Evolutionary conservation across 1,140 invertebrate species (phyloP), one percentile per base, ranked within the genome.

Genomic region (Diuraphis noxia): DNA sequence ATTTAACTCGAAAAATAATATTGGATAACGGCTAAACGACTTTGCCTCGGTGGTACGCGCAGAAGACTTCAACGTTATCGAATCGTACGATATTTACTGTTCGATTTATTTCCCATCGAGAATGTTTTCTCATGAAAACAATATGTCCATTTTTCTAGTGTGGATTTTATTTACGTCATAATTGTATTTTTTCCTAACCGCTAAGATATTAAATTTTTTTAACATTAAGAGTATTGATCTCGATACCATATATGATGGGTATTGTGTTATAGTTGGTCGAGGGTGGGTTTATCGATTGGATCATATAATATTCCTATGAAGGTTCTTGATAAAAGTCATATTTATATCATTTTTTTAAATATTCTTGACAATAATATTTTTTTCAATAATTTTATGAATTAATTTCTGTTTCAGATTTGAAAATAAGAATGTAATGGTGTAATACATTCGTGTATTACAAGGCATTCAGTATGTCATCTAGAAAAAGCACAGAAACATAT

Each of bases 361-460:
- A 40, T 81, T 40, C 9, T 13, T 81, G 21, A 81, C 23, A 81
- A 17, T 30, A 4, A 30, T 23, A 82, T 41, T 30, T 82, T 82
- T n/a, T 25, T 13, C n/a, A 84, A n/a, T 23, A 85, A 40, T 56
- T 63, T 63, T 13, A 43, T 2, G 34, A 19, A 63, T 63, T 72
- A 36, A 8, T 79, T 91, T 49, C 49, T n/a, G n/a, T 91, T 91
- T 49, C 89, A 91, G 89, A 91, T 81, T 46, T 91, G 34, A 82
- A 82, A 40, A 38, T 38, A 52, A 72, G 25, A 82, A 90, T 63
- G 86, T 88, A 88, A 88, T 88, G 17, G 86, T 41, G 21, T 40
- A 88, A 30, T 63, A 63, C 36, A n/a, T 41, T 13, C 19, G 0
- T 36, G 52, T 88, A 88, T 88, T 88, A 13, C 49, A 56, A 56